Conservation (phyloP, 2,797 vertebrate species). For the Coranthus polyacanthus region DNA sequence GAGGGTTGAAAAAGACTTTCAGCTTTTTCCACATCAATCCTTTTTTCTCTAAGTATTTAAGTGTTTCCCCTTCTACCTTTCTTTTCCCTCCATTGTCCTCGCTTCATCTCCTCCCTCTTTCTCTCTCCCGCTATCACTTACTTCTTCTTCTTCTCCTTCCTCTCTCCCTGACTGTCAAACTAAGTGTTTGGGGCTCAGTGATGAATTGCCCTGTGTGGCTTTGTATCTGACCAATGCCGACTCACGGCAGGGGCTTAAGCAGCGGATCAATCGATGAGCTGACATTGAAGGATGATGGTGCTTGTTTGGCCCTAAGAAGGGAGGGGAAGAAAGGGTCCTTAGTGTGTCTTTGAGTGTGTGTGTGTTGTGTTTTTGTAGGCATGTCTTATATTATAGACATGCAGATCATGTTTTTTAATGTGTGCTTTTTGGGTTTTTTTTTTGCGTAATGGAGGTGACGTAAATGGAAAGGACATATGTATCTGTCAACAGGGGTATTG, state of each 20-base stretch:
- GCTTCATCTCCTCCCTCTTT: slow-evolving; percentile 48
- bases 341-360: slow-evolving; percentile 34
- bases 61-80: slow-evolving; percentile 37
- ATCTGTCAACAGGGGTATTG: slow-evolving; percentile 55
- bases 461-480: slow-evolving; percentile 72
- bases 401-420: slow-evolving; percentile 8
- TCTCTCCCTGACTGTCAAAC: slow-evolving; percentile 79
- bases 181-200: slow-evolving; percentile 83
- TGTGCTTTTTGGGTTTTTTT: slow-evolving; percentile 21
- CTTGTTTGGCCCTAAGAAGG: slow-evolving; percentile 72
- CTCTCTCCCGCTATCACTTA: slow-evolving; percentile 41
- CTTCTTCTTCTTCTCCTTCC: slow-evolving; percentile 27
- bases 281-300: slow-evolving; percentile 88
- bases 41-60: slow-evolving; percentile 32
- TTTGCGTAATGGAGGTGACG: slow-evolving; percentile 58
- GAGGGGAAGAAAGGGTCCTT: slow-evolving; percentile 48
- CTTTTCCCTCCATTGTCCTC: slow-evolving; percentile 31
- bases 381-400: slow-evolving; percentile 12
- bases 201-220: slow-evolving; percentile 88
- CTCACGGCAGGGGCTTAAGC: slow-evolving; percentile 85
- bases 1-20: slow-evolving; percentile 43
- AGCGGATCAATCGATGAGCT: slow-evolving; percentile 86
- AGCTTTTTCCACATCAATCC: slow-evolving; percentile 33
- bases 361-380: slow-evolving; percentile 20
- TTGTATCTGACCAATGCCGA: slow-evolving; percentile 87